Evolutionary conservation across 1,140 invertebrate species (phyloP).

Genomic region (Sarcophaga bullata): DNA sequence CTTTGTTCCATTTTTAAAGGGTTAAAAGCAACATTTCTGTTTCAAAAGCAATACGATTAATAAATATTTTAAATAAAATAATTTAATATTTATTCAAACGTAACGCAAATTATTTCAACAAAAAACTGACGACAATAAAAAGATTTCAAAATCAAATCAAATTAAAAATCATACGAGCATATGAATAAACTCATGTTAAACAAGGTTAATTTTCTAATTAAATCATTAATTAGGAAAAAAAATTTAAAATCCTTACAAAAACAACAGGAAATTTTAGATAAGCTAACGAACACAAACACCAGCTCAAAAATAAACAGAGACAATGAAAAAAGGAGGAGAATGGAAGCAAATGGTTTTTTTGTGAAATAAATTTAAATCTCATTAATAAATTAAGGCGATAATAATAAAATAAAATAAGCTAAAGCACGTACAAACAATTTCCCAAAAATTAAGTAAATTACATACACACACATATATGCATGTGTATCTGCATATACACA

Average conservation of each 20-base stretch:
- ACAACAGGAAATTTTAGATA: no score
- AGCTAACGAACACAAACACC: no score
- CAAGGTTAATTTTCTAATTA: background rate
- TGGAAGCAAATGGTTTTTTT: background rate
- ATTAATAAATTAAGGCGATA: slow-evolving; percentile 14
- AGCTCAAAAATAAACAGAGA: background rate
- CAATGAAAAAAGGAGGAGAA: background rate
- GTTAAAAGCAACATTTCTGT: no score
- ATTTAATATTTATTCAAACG: no score
- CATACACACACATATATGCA: background rate
- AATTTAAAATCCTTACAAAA: background rate
- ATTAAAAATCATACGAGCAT: background rate
- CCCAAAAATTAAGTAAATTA: background rate
- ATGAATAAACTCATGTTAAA: background rate
- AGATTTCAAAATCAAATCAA: no score
- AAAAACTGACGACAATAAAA: background rate
- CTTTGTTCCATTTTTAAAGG: no score
- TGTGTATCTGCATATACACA: background rate
- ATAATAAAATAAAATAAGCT: slow-evolving; percentile 21
- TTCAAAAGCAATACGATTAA: no score
- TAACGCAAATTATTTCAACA: no score
- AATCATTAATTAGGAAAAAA: background rate
- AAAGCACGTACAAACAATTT: slow-evolving; percentile 17
- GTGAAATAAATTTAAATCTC: slow-evolving; percentile 13
- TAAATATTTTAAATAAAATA: no score